phyloP scores from a whole-genome alignment of 2,797 vertebrate genomes.

The Malurus splendens region DNA sequence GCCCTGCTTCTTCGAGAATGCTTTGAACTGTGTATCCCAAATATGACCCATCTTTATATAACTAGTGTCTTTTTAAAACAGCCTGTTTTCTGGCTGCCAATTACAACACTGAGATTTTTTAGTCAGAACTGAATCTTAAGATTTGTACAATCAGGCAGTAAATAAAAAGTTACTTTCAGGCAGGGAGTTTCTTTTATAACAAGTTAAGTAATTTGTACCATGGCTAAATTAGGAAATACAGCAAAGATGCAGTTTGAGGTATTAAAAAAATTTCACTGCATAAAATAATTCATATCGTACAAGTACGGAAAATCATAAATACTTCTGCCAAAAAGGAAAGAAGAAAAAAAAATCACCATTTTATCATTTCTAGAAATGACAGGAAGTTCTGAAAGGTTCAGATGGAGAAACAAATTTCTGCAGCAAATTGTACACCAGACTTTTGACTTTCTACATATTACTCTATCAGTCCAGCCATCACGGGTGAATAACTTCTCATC shows the following conservation, averaged over 20 bases:
- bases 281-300: neutral
- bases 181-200: neutral
- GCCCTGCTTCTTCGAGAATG: neutral
- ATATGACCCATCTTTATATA: neutral
- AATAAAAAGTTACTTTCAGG: neutral
- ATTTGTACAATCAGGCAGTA: neutral
- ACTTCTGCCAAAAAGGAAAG: neutral
- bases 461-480: neutral
- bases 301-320: neutral
- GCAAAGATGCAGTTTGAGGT: neutral
- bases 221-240: neutral
- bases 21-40: neutral
- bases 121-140: neutral
- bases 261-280: neutral
- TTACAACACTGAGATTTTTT: neutral
- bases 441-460: neutral
- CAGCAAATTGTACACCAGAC: neutral
- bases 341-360: neutral
- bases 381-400: neutral
- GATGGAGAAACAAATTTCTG: neutral
- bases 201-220: neutral
- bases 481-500: neutral
- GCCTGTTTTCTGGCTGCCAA: neutral
- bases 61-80: neutral
- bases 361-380: neutral